Conservation (phyloP, 2,113 vertebrate genomes). For the Cryptomyrus ogoouensis region DNA sequence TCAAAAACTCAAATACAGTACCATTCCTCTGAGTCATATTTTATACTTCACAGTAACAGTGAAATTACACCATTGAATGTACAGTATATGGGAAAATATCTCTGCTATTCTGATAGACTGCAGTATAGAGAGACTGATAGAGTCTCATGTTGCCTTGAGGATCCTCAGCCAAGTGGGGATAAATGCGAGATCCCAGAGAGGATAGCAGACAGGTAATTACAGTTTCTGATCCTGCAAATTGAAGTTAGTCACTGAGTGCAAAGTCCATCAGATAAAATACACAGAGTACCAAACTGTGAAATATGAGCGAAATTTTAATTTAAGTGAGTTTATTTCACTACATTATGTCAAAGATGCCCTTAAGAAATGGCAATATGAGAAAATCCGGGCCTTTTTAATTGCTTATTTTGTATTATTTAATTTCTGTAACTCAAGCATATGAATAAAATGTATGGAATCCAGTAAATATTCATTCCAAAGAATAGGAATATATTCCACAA, state of each 20-base stretch:
- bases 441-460: neutral
- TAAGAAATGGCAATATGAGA: neutral
- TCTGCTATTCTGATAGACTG: neutral
- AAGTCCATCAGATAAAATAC: slow-evolving; percentile 18
- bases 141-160: slow-evolving; percentile 11
- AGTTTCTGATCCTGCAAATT: slow-evolving; percentile 39
- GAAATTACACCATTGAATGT: neutral
- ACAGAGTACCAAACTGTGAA: slow-evolving; percentile 26
- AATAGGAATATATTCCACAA: neutral
- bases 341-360: neutral
- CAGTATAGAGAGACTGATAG: neutral
- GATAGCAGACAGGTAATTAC: slow-evolving; percentile 30
- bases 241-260: slow-evolving; percentile 23
- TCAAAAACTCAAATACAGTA: neutral
- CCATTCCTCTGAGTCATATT: neutral
- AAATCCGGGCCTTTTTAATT: neutral
- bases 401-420: neutral
- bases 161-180: neutral
- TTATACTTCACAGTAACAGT: neutral
- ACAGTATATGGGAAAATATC: neutral
- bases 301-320: neutral
- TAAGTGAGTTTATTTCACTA: neutral
- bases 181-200: slow-evolving; percentile 21
- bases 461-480: neutral
- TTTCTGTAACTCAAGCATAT: neutral